Evolutionary conservation across 2,797 vertebrate genomes (phyloP).

Genomic region (Tragelaphus oryx): DNA sequence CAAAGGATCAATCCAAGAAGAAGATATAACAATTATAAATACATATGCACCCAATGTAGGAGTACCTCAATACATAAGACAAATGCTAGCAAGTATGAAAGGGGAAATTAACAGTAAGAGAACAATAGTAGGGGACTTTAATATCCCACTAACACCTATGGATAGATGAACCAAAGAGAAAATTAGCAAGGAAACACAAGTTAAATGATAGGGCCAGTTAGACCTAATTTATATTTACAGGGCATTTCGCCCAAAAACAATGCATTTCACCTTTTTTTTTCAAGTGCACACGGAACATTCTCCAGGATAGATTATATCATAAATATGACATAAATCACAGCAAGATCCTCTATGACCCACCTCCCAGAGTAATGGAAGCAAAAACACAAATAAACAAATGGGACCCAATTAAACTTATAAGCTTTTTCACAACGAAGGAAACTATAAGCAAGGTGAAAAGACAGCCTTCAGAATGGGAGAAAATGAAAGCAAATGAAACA

Average conservation of each 20-base stretch:
- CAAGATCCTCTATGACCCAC: background rate
- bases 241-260: background rate
- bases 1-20: background rate
- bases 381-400: background rate
- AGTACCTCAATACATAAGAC: background rate
- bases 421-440: background rate
- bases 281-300: background rate
- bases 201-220: background rate
- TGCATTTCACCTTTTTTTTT: background rate
- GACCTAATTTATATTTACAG: background rate
- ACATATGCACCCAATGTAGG: background rate
- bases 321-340: background rate
- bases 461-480: background rate
- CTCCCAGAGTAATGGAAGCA: background rate
- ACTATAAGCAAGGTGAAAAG: background rate
- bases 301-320: background rate
- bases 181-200: background rate
- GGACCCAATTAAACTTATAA: background rate
- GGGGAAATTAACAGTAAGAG: background rate
- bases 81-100: background rate
- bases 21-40: background rate
- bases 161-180: background rate
- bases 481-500: background rate
- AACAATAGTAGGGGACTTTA: background rate
- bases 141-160: background rate